A percentile compares a stretch with the other conserved stretches of the same genome.
Evolutionary conservation across 64 coral and sea anemone genomes (phyloP).

Genomic region (Montipora cactus): DNA sequence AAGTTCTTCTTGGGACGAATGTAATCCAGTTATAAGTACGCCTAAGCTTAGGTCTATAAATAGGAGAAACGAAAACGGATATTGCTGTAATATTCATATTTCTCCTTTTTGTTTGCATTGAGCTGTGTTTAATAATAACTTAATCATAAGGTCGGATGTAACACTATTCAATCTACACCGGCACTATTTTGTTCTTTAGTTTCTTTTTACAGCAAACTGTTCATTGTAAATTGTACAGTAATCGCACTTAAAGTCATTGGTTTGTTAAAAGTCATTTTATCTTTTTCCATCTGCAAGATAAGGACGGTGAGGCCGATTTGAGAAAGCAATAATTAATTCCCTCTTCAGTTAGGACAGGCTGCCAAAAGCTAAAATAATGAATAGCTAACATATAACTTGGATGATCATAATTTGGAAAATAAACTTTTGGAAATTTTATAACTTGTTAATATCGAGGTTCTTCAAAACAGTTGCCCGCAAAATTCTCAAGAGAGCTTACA

Average conservation of each 20-base stretch:
- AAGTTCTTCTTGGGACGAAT: not conserved
- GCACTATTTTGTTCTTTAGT: constrained; percentile 21
- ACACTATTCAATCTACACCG: constrained; percentile 63
- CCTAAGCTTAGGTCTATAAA: constrained; percentile 21
- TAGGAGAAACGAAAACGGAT: constrained; percentile 29
- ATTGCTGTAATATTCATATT: constrained; percentile 65
- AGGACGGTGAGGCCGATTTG: not conserved
- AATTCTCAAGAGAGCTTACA: constrained; percentile 25
- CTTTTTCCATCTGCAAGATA: not conserved
- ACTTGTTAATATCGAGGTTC: constrained; percentile 23
- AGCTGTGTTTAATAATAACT: constrained; percentile 84
- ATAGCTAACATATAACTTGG: constrained; percentile 54
- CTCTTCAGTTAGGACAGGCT: constrained; percentile 38
- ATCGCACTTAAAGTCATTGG: constrained; percentile 36
- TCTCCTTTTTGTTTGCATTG: constrained; percentile 75
- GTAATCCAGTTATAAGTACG: constrained; percentile 22
- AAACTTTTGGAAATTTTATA: constrained; percentile 41
- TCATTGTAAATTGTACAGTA: constrained; percentile 20
- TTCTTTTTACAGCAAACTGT: not conserved
- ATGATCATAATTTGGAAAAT: constrained; percentile 54
- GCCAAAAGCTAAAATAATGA: constrained; percentile 58
- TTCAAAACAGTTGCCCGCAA: constrained; percentile 1
- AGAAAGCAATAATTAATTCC: constrained; percentile 7
- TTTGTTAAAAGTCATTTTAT: constrained; percentile 29
- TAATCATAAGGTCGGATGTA: constrained; percentile 83